Base-by-base conservation (phyloP, 2,888 invertebrate species). In the Parnassius orleans region DNA sequence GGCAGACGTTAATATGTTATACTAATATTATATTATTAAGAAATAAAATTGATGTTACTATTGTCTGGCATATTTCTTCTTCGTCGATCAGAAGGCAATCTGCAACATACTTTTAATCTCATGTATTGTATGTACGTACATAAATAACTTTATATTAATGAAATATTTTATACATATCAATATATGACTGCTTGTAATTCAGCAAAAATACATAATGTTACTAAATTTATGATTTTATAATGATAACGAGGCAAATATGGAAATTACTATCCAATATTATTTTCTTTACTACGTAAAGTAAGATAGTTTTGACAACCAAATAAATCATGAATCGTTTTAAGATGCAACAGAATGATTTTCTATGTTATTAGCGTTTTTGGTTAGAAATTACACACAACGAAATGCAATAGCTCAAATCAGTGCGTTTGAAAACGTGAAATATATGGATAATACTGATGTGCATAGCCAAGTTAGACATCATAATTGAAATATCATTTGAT, bases 81-180 rank as follows among this genome's bases (percentile, higher is more conserved):
- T 76, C 80, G 75, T 77, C 75, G 76, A 74, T 79, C 78, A 80
- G 78, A 78, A 72, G 78, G 70, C 75, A 73, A 85, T 83, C 87
- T 88, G 88, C 72, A 87, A 88, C 85, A 87, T 77, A 85, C 77
- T 84, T 69, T 63, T 65, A 70, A 70, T 57, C 19, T 44, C 33
- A 60, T 58, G 50, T 58, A 51, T 54, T 55, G 60, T 57, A 53
- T 53, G 63, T 57, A 14, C 33, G 63, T 57, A 14, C 33, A 33
- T 33, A 42, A 50, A 57, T 48, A 43, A 52, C n/a, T 43, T 62
- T 53, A 2, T 9, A 24, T 53, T 42, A n/a, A 33, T 46, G 44
- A 33, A 1, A 2, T 14, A 33, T 50, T 50, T 51, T 5, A 42
- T 63, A 50, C 33, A 10, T 33, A n/a, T 51, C 51, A 47, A 24